Base-by-base conservation (phyloP, 2,888 invertebrate species). In the Trisateles emortualis region DNA sequence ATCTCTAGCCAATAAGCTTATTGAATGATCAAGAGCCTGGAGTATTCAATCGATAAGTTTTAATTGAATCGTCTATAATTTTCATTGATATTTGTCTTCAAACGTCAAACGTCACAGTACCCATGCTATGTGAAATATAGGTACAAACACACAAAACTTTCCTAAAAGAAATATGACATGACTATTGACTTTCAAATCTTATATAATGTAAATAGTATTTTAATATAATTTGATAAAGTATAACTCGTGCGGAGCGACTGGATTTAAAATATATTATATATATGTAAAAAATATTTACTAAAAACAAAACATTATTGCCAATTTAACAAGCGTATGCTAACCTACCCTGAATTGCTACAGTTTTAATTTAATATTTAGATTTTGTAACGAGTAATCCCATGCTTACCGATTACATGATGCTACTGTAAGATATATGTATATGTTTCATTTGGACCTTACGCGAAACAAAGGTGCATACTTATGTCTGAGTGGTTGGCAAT, bases 371-470 rank as follows among this genome's bases (percentile, higher is more conserved):
- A 52, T 64, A 60, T 68, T 46, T 66, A 43, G 49, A 58, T 55
- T 49, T 72, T 68, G 69, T 61, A 61, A 58, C 50, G 33, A 56
- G 59, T 67, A 64, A 68, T 61, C 50, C 63, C 54, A 53, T 55
- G 66, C 69, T 68, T 66, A 59, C 68, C 61, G 66, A 68, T 72
- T 66, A 68, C 64, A 66, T 61, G 61, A 64, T 68, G 61, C 64
- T 64, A 68, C 53, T 14, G 47, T 65, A 64, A 59, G 61, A 43
- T 36, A 57, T 67, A 62, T n/a, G n/a, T n/a, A n/a, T n/a, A n/a
- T n/a, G 68, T 70, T 68, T 72, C 65, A 72, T 65, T 71, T 72
- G 49, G 63, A 66, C 61, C 59, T 66, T 55, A 55, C 61, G 36
- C 52, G 61, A 59, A 56, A 67, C 64, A 64, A 55, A 67, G 68